Percentiles rank a stretch among this genome's conserved stretches.
These are phyloP conservation scores for Coreius guichenoti DNA, from an alignment of 2,797 vertebrate species.

Conservation along the genomic window DNA sequence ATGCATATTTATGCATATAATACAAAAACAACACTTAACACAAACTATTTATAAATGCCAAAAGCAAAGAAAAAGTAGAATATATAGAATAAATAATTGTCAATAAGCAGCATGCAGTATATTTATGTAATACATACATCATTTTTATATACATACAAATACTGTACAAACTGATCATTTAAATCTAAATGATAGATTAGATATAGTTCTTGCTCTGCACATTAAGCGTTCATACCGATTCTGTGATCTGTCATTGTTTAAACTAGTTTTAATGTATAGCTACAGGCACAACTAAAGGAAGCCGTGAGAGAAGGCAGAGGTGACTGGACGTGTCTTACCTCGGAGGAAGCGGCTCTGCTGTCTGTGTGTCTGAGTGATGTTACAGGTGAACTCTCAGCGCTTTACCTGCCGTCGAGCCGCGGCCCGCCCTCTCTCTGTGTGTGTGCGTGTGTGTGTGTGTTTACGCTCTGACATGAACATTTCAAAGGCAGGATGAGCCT, in stretches of 20 bases:
- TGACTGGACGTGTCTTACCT: background rate
- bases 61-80: background rate
- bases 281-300: background rate
- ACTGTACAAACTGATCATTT: background rate
- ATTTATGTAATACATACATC: background rate
- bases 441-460: constrained; percentile 42
- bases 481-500: constrained; percentile 54
- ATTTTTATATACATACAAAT: background rate
- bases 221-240: background rate
- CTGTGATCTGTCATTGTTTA: background rate
- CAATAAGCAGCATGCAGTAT: background rate
- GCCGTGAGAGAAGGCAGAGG: background rate
- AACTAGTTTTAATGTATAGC: background rate
- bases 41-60: background rate
- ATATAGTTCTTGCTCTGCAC: background rate
- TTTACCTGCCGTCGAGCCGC: background rate
- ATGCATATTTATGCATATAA: background rate
- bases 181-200: background rate
- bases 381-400: constrained; percentile 46
- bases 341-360: constrained; percentile 3
- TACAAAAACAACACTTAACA: background rate
- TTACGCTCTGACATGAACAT: constrained; percentile 34
- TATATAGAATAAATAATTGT: background rate
- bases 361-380: constrained; percentile 30
- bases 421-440: constrained; percentile 31